Conservation (phyloP, 2,113 vertebrate genomes). For the Oreamnos americanus region DNA sequence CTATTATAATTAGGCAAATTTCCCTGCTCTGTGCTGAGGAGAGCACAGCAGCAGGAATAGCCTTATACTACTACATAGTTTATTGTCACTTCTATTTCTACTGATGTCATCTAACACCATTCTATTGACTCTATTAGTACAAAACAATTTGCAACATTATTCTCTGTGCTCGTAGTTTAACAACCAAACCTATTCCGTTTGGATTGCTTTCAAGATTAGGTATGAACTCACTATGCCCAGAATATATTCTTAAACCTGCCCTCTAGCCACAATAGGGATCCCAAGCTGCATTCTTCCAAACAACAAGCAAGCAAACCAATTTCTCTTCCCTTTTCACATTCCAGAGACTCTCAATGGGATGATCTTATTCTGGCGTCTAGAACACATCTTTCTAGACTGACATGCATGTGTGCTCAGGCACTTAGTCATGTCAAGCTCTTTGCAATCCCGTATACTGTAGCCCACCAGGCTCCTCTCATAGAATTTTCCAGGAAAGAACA, state of each 20-base stretch:
- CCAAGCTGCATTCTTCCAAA: background rate
- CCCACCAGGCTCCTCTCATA: background rate
- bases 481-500: background rate
- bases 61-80: background rate
- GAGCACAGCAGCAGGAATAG: background rate
- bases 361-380: background rate
- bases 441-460: background rate
- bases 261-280: background rate
- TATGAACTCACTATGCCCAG: background rate
- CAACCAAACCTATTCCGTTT: background rate
- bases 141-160: background rate
- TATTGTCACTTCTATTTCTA: background rate
- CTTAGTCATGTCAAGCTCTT: background rate
- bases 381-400: background rate
- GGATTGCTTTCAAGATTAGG: background rate
- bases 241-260: background rate
- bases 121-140: background rate
- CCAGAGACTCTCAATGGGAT: background rate
- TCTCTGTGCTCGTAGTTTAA: background rate
- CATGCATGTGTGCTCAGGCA: background rate
- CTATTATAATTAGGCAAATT: background rate
- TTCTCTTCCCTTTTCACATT: background rate
- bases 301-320: background rate
- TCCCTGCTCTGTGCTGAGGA: background rate
- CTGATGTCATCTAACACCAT: background rate